phyloP scores from a whole-genome alignment of 2,797 vertebrate species.

The Novumbra hubbsi region DNA sequence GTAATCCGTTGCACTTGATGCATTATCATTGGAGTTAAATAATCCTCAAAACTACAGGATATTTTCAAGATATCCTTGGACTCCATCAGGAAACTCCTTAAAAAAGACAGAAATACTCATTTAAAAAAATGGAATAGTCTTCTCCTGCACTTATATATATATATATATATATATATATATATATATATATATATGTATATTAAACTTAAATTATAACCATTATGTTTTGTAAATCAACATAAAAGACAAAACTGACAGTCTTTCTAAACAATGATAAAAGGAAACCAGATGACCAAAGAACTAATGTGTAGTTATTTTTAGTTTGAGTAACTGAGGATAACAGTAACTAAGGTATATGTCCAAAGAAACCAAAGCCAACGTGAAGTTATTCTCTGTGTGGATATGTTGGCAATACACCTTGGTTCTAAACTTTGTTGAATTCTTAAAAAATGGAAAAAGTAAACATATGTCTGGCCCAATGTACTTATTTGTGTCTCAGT shows the following conservation, averaged over 20 bases:
- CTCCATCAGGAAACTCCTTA: constrained; percentile 58
- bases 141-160: background rate
- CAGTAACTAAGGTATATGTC: background rate
- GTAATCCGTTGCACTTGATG: constrained; percentile 22
- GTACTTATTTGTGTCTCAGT: no score
- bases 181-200: background rate
- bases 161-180: background rate
- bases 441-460: background rate
- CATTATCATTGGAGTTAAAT: constrained; percentile 48
- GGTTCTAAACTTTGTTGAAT: background rate
- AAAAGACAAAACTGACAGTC: background rate
- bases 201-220: no score
- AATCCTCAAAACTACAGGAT: constrained; percentile 43
- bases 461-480: no score
- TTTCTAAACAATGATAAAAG: background rate
- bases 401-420: background rate
- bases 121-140: background rate
- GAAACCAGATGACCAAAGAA: background rate
- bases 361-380: background rate
- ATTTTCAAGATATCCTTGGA: constrained; percentile 30
- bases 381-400: background rate
- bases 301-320: no score
- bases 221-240: background rate
- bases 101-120: constrained; percentile 11
- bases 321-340: background rate